Conservation (phyloP, 2,797 vertebrate genomes). For the Propithecus perrieri region DNA sequence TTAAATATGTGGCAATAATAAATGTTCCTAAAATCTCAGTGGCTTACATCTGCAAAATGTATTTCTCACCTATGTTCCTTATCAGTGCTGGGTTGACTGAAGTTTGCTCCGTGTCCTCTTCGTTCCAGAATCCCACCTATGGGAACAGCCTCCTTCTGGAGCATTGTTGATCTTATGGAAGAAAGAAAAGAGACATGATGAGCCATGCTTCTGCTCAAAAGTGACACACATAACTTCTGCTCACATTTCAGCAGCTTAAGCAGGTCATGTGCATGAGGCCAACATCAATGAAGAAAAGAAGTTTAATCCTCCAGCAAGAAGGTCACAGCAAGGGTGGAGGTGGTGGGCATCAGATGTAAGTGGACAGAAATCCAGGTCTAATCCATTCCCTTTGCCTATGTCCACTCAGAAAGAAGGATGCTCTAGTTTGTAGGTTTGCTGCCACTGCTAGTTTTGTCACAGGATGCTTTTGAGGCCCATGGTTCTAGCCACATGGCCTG, state of each 20-base stretch:
- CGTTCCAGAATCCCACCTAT: neutral
- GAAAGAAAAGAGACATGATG: neutral
- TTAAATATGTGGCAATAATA: neutral
- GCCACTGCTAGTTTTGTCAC: neutral
- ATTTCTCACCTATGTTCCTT: neutral
- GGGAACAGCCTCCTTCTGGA: neutral
- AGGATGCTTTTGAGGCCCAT: neutral
- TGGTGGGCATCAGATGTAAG: neutral
- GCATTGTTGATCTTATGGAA: neutral
- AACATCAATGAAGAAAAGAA: neutral
- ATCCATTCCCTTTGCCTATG: neutral
- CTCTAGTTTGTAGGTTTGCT: neutral
- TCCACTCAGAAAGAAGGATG: neutral
- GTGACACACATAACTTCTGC: neutral
- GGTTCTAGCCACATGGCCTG: neutral
- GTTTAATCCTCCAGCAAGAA: neutral
- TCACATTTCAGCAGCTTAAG: neutral
- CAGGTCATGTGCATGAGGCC: neutral
- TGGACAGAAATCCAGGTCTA: neutral
- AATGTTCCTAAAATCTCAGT: neutral
- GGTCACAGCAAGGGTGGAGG: fast-evolving
- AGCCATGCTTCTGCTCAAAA: neutral
- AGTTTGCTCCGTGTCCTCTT: neutral
- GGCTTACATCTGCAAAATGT: neutral
- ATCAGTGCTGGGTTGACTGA: neutral